Conservation (phyloP, 2,888 invertebrate species). For the Bhutanitis thaidina region DNA sequence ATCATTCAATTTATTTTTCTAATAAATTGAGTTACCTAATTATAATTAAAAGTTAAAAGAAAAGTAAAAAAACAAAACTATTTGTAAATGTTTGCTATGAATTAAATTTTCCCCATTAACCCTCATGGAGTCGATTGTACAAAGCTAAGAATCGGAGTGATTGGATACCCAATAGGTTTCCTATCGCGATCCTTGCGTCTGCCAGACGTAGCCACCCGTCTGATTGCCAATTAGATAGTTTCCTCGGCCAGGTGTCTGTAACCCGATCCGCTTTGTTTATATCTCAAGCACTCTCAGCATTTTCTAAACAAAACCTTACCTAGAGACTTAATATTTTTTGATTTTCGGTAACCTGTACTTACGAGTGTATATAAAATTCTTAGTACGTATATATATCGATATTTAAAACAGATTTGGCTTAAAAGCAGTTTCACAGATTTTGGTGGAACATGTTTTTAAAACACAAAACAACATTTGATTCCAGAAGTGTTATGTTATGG, state of each 20-base stretch:
- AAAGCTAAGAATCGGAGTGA: conserved; percentile 19
- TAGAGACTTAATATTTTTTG: background rate
- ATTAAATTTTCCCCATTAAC: background rate
- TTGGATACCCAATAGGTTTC: conserved; percentile 21
- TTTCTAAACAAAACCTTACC: background rate
- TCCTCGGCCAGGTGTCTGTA: conserved; percentile 42
- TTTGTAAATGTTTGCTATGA: background rate
- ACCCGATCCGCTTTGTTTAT: conserved; percentile 19
- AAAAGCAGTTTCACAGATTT: too few species aligned
- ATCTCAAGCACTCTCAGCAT: background rate
- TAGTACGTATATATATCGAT: too few species aligned
- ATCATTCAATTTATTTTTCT: too few species aligned
- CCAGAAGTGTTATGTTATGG: too few species aligned
- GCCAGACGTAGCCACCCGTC: conserved; percentile 40
- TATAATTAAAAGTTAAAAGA: too few species aligned
- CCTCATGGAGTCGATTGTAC: background rate
- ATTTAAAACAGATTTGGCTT: too few species aligned
- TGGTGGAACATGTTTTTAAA: too few species aligned
- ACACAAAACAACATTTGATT: too few species aligned
- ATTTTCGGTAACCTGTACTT: background rate
- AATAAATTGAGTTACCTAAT: too few species aligned
- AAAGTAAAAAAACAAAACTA: too few species aligned
- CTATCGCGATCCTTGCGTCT: conserved; percentile 17
- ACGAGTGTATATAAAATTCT: too few species aligned
- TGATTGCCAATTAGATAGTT: conserved; percentile 51